A percentile compares a stretch with the other conserved stretches of the same genome.
Evolutionary conservation across 2,113 vertebrate genomes (phyloP).

Genomic region (Aviceda subcristata): DNA sequence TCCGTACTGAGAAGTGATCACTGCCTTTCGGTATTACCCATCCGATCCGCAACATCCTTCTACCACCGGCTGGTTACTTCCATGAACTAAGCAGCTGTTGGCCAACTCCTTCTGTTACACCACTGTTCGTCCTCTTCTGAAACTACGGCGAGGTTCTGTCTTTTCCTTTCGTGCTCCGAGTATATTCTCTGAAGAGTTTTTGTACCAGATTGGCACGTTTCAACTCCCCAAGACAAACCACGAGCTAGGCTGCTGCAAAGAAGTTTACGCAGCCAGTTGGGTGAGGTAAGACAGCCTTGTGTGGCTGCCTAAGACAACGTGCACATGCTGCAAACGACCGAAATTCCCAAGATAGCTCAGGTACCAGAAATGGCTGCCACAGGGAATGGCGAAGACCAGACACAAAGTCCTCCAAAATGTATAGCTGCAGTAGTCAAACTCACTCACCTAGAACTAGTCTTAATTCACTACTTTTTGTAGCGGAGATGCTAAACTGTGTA

Average conservation of each 20-base stretch:
- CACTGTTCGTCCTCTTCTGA: neutral
- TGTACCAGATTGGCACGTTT: neutral
- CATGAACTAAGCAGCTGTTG: neutral
- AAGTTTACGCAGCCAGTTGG: neutral
- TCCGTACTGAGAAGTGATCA: neutral
- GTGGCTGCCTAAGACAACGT: neutral
- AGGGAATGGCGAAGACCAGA: neutral
- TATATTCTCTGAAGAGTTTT: neutral
- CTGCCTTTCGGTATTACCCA: neutral
- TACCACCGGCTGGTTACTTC: neutral
- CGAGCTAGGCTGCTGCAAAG: neutral
- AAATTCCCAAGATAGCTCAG: neutral
- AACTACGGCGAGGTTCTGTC: neutral
- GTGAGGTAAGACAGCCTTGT: neutral
- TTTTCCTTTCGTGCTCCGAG: neutral
- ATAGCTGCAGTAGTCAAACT: neutral
- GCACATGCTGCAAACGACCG: neutral
- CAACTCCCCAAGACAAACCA: neutral
- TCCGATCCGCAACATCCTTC: neutral
- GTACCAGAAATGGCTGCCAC: neutral
- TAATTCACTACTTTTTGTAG: neutral
- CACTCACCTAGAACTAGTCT: neutral
- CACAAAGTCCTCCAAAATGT: fast-evolving
- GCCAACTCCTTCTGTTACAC: neutral
- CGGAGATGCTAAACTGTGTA: neutral